These are phyloP conservation scores for Drosophila malerkotliana DNA, from an alignment of 1,140 invertebrate genomes.

Conservation along the genomic window DNA sequence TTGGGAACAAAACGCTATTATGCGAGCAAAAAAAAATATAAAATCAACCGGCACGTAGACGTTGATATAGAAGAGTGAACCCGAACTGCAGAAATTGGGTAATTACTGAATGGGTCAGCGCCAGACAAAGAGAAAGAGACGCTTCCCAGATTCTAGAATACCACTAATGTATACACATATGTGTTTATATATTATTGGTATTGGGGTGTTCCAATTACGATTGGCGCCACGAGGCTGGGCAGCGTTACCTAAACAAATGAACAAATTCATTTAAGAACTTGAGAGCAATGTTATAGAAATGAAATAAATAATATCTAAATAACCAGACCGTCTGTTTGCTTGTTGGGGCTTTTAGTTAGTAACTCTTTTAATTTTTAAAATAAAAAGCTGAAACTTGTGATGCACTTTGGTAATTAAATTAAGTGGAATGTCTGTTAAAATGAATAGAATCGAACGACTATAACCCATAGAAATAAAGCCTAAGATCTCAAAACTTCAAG, in stretches of 20 bases:
- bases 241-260: neutral
- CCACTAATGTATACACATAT: neutral
- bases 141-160: neutral
- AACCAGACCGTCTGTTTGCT: too few species aligned
- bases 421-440: too few species aligned
- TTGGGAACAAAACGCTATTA: conserved; percentile 45
- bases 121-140: conserved; percentile 12
- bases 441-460: neutral
- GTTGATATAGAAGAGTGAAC: conserved; percentile 54
- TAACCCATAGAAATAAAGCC: neutral
- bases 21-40: conserved; percentile 36
- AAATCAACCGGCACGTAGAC: conserved; percentile 52
- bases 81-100: conserved; percentile 59
- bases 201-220: conserved; percentile 61
- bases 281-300: too few species aligned
- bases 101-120: conserved; percentile 50
- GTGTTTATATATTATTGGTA: conserved; percentile 11
- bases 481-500: too few species aligned
- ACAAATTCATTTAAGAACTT: too few species aligned
- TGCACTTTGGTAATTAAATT: neutral
- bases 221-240: conserved; percentile 66
- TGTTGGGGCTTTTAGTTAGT: too few species aligned
- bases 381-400: neutral
- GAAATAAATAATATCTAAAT: too few species aligned
- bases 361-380: too few species aligned